phyloP scores from a whole-genome alignment of 2,888 invertebrate genomes.

The Arrhopalites spinosus region DNA sequence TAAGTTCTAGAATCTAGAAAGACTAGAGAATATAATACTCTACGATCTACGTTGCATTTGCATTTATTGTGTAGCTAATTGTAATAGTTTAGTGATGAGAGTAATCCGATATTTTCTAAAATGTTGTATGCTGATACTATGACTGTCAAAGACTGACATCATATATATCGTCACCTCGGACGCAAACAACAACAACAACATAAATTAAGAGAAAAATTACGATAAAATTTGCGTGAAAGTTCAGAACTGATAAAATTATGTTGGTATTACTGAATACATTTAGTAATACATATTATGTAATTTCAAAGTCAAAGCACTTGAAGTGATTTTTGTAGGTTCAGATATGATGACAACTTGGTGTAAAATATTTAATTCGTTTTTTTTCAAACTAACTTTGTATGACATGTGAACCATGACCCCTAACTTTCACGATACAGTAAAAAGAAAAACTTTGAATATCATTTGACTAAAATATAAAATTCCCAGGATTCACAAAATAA shows the following conservation, averaged over 20 bases:
- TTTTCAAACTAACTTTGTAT: background rate
- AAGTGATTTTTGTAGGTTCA: background rate
- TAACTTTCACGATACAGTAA: no score
- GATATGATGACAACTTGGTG: background rate
- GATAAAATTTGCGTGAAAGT: constrained; percentile 10
- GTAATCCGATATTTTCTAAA: background rate
- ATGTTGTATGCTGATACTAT: background rate
- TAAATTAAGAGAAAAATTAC: constrained; percentile 9
- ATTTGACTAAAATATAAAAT: no score
- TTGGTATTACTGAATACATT: background rate
- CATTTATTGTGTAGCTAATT: background rate
- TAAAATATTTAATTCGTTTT: background rate
- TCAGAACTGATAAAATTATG: background rate
- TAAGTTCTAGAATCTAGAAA: background rate
- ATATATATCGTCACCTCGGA: background rate
- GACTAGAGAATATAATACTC: background rate
- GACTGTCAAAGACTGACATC: background rate
- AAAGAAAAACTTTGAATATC: no score
- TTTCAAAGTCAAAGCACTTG: background rate
- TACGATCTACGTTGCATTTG: background rate
- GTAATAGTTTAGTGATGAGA: background rate
- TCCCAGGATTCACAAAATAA: no score
- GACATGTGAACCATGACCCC: background rate
- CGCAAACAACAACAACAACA: background rate
- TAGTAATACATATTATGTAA: background rate